Evolutionary conservation across 2,113 vertebrate genomes (phyloP).

Genomic region (Phylloscopus trochiloides): DNA sequence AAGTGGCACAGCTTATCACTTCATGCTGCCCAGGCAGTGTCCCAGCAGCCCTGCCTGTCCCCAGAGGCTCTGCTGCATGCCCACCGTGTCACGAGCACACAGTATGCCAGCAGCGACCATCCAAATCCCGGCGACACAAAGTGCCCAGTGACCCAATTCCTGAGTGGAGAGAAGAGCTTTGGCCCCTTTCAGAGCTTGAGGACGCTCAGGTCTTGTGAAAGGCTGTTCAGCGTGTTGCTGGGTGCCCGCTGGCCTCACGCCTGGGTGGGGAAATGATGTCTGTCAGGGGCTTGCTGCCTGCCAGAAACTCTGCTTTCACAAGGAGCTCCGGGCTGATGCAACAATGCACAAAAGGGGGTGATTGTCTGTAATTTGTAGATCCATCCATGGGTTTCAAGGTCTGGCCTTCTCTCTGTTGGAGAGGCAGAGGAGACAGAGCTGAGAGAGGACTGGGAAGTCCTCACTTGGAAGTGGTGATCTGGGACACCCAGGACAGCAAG

Average conservation of each 20-base stretch:
- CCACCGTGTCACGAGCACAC: neutral
- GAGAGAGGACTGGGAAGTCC: neutral
- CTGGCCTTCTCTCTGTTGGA: neutral
- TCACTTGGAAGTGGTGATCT: neutral
- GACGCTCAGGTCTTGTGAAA: neutral
- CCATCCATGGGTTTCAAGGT: neutral
- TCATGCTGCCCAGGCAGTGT: fast-evolving
- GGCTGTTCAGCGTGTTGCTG: neutral
- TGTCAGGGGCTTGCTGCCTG: neutral
- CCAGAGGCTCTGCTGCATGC: neutral
- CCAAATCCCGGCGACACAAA: neutral
- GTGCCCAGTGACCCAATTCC: neutral
- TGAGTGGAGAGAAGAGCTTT: neutral
- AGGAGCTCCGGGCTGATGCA: neutral
- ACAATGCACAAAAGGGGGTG: neutral
- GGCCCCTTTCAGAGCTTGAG: neutral
- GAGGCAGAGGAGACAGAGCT: neutral
- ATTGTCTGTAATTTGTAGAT: neutral
- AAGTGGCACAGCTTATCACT: neutral
- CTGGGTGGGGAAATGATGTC: neutral
- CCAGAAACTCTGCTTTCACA: neutral
- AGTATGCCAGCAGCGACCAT: neutral
- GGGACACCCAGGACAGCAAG: neutral
- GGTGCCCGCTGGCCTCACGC: neutral
- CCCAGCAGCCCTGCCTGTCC: neutral